phyloP scores from a whole-genome alignment of 2,797 vertebrate genomes.

The Notolepis coatsorum region DNA sequence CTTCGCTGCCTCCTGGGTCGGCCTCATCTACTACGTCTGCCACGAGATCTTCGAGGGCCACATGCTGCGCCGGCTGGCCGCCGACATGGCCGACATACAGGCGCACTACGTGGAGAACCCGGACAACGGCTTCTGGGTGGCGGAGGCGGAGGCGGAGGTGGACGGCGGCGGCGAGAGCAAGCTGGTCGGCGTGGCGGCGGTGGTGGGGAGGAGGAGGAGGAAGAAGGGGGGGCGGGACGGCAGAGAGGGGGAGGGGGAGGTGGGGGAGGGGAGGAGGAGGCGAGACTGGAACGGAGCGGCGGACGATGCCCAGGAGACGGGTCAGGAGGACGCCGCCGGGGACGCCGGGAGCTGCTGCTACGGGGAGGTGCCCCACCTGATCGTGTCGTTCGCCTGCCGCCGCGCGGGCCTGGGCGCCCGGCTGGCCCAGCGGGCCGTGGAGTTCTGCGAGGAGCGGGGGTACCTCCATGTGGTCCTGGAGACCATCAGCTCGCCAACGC shows the following conservation, averaged over 20 bases:
- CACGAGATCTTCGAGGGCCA: conserved; percentile 69
- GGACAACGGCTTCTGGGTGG: conserved; percentile 75
- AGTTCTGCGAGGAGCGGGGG: conserved; percentile 73
- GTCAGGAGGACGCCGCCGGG: not conserved
- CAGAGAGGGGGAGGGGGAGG: conserved; percentile 11
- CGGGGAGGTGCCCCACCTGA: conserved; percentile 63
- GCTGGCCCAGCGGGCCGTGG: conserved; percentile 60
- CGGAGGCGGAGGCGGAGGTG: conserved; percentile 56
- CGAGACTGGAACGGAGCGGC: conserved; percentile 53
- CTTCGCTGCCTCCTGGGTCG: conserved; percentile 71
- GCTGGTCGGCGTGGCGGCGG: conserved; percentile 66
- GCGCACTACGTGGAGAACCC: conserved; percentile 70
- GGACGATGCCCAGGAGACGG: conserved; percentile 17
- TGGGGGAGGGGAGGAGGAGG: conserved; percentile 18
- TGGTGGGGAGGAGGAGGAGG: conserved; percentile 42
- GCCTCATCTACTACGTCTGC: conserved; percentile 76
- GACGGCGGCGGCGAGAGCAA: conserved; percentile 55
- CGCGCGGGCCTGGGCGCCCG: conserved; percentile 54
- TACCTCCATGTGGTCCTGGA: conserved; percentile 53
- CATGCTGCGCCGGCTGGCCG: conserved; percentile 53
- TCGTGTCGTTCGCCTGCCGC: conserved; percentile 57
- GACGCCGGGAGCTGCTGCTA: conserved; percentile 40
- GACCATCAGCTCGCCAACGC: conserved; percentile 69
- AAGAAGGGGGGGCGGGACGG: conserved; percentile 9
- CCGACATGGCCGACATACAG: conserved; percentile 69